Base-by-base conservation (phyloP, 2,888 invertebrate species). In the Deroplatys truncata region DNA sequence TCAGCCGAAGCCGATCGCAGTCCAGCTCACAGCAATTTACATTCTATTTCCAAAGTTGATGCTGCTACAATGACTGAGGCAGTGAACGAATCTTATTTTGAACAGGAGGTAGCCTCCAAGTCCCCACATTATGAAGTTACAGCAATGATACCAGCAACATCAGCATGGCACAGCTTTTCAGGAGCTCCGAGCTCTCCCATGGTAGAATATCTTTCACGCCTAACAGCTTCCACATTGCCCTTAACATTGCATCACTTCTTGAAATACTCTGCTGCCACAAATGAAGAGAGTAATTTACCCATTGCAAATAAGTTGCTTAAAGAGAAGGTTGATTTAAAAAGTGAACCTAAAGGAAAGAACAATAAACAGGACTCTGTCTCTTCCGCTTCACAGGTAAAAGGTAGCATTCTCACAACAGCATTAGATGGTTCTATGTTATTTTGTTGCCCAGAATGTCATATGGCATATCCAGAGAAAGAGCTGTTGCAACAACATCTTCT, bases 361-460 rank as follows among this genome's bases (percentile, higher is more conserved):
- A 88, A 89, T 86, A 90, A 89, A 86, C 89, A 90, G 88, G 87
- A 88, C 29, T 90, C 89, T 31, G 87, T 88, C 72, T 89, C 89
- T 20, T 43, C 82, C 28, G 88, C 89, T 7, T 88, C 89, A 16
- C 87, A 89, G n/a, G 85, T 89, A 13, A 87, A 83, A 31, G 89
- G 89, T 15, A 90, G 89, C 31, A 85, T 90, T 15, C 85, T 90
- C 20, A 90, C 91, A n/a, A 90, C 91, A 28, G 90, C 90, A 31
- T 35, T 91, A 88, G 91, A 91, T 86, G 91, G 91, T 82, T 88
- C 88, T 3, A 91, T 90, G 9, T 85, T 91, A 85, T 90, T 91
- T 90, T 89, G 91, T 90, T 90, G 91, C 89, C 89, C 91, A 88
- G 89, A 91, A 90, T 90, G 91, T 90, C 89, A 91, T 88, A 87